Conservation (phyloP, 2,113 vertebrate species). For the Campylomormyrus numenius region DNA sequence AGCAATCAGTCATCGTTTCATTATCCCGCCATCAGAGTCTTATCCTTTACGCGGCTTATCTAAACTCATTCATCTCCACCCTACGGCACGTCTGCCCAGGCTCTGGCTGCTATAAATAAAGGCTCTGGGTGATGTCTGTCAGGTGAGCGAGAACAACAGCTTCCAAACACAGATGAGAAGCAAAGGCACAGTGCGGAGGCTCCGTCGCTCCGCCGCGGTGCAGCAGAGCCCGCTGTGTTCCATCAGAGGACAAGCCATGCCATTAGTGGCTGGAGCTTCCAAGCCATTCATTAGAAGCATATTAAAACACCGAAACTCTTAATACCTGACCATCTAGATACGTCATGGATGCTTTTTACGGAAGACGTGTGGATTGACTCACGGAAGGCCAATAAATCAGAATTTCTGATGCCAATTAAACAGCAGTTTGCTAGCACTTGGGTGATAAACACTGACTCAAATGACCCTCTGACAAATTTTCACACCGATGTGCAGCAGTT, state of each 20-base stretch:
- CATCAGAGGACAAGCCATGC: not conserved
- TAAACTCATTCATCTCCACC: not conserved
- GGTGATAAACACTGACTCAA: not conserved
- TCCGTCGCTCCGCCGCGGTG: not conserved
- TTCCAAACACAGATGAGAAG: not conserved
- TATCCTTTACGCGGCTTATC: not conserved
- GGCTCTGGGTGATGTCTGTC: not conserved
- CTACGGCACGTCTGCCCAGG: not conserved
- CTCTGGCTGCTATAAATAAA: not conserved
- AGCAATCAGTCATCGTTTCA: not conserved
- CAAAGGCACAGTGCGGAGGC: not conserved
- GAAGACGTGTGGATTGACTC: not conserved
- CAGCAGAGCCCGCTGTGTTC: not conserved
- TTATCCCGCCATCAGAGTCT: not conserved
- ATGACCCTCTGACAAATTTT: not conserved
- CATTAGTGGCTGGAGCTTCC: not conserved
- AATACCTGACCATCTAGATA: not conserved
- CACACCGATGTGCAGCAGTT: slow-evolving; percentile 7
- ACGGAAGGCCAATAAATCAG: not conserved
- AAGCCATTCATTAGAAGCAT: not conserved
- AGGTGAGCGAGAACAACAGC: not conserved
- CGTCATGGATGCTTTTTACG: not conserved
- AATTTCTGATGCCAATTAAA: not conserved
- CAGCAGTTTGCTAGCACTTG: not conserved
- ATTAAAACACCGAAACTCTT: not conserved